Evolutionary conservation across 2,888 invertebrate genomes (phyloP), one percentile per base, ranked within the genome.

Genomic region (Bembecia ichneumoniformis): DNA sequence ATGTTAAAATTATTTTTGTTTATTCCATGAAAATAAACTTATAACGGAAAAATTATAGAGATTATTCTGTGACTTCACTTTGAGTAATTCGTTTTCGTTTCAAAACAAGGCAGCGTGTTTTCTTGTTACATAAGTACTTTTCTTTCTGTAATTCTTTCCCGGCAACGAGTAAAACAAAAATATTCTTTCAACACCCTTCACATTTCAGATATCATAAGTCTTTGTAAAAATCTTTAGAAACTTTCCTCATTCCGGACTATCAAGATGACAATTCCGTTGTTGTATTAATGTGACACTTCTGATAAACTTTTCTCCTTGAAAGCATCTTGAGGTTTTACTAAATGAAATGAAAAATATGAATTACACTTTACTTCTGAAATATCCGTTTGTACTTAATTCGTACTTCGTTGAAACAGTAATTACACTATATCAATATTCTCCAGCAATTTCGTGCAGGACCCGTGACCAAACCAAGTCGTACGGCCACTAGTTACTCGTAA

Each of bases 181-280:
- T 57, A 55, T 56, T 52, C 56, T 49, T 54, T 51, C 50, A 60
- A 55, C 54, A 56, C 58, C 62, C 58, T 66, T 63, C 54, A 56
- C 58, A 62, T 58, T 68, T 63, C 61, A 63, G 62, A 59, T 60
- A 55, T 60, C 59, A 61, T 64, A 63, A 66, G 14, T 52, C 51
- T 54, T 55, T 54, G 58, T 59, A 64, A 62, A 67, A 59, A 62
- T 66, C 56, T 52, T 48, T 43, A 47, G 36, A 36, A 75, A 74
- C 64, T 77, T 77, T 74, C 66, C 67, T 71, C 69, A 62, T 71
- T 69, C 57, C 55, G 64, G 49, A 36, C 45, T 68, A 71, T 74
- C 70, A 70, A 66, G 65, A 66, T 68, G 72, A 65, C 64, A 68
- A 71, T 71, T 68, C 61, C 60, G 58, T 65, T 66, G 61, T 68